Evolutionary conservation across 2,113 vertebrate genomes (phyloP).

Genomic region (Ameiurus melas): DNA sequence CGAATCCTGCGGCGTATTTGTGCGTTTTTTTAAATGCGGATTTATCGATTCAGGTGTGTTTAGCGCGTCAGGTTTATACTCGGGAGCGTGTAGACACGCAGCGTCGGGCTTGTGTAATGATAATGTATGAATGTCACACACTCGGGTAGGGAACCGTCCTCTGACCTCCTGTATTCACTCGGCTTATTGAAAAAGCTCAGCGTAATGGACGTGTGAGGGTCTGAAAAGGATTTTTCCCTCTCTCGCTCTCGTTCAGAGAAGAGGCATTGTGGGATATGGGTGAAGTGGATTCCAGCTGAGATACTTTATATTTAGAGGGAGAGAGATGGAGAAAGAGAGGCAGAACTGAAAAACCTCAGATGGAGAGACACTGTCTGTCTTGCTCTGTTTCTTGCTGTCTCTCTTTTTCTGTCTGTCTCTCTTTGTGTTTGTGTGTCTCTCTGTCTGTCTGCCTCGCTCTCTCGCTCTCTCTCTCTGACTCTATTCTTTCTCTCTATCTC

Average conservation of each 20-base stretch:
- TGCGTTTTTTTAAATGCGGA: not conserved
- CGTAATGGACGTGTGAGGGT: not conserved
- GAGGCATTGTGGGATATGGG: conserved; percentile 29
- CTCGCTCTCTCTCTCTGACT: not conserved
- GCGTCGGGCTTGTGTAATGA: not conserved
- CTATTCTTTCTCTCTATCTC: too few relatives aligned
- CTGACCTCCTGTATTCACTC: not conserved
- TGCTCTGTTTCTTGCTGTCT: not conserved
- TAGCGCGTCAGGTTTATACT: not conserved
- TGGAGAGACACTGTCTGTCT: not conserved
- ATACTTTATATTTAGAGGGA: conserved; percentile 18
- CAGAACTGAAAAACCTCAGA: not conserved
- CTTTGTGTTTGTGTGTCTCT: not conserved
- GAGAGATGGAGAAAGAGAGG: not conserved
- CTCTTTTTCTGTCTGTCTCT: not conserved
- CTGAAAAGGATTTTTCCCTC: not conserved
- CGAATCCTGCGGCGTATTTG: too few relatives aligned
- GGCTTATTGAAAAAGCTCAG: not conserved
- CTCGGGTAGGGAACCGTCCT: not conserved
- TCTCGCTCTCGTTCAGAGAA: conserved; percentile 1
- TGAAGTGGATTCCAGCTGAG: conserved; percentile 17
- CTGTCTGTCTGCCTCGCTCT: not conserved
- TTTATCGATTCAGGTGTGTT: not conserved
- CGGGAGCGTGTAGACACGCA: not conserved
- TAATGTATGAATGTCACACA: not conserved